phyloP scores from a whole-genome alignment of 1,140 invertebrate genomes.

The Tribolium madens region DNA sequence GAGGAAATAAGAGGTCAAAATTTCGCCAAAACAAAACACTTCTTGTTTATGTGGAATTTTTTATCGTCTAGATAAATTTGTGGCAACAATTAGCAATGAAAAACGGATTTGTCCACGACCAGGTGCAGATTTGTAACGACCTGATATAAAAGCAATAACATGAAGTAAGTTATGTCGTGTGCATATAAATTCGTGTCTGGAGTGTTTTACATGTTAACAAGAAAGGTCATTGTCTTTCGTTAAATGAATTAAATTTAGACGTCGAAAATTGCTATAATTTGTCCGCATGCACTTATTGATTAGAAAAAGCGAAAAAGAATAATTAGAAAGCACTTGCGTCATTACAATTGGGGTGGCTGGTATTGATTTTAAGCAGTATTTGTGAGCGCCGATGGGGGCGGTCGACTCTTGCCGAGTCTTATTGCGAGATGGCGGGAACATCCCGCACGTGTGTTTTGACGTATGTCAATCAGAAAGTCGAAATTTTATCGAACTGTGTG shows the following conservation, averaged over 20 bases:
- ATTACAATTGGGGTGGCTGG: slow-evolving; percentile 50
- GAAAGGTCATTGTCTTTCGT: slow-evolving; percentile 36
- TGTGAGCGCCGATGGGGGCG: slow-evolving; percentile 42
- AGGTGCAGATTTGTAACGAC: slow-evolving; percentile 6
- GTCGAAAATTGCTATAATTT: background rate
- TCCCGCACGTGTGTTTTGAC: slow-evolving; percentile 60
- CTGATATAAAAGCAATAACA: slow-evolving; percentile 18
- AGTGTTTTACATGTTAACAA: slow-evolving; percentile 42
- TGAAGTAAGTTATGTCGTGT: background rate
- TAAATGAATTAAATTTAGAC: slow-evolving; percentile 19
- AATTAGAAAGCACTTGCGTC: slow-evolving; percentile 52
- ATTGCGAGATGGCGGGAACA: slow-evolving; percentile 59
- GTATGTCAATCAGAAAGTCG: slow-evolving; percentile 58
- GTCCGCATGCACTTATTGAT: slow-evolving; percentile 42
- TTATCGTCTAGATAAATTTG: background rate
- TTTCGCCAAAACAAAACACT: background rate
- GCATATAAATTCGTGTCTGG: slow-evolving; percentile 34
- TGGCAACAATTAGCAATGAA: background rate
- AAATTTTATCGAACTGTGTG: slow-evolving; percentile 34
- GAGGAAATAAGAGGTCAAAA: background rate
- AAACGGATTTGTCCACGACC: background rate
- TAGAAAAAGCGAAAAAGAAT: slow-evolving; percentile 44
- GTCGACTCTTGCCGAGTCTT: slow-evolving; percentile 38
- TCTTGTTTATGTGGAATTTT: background rate
- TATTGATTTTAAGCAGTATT: slow-evolving; percentile 58